Conservation (phyloP, 1,140 invertebrate genomes). For the Apolygus lucorum region DNA sequence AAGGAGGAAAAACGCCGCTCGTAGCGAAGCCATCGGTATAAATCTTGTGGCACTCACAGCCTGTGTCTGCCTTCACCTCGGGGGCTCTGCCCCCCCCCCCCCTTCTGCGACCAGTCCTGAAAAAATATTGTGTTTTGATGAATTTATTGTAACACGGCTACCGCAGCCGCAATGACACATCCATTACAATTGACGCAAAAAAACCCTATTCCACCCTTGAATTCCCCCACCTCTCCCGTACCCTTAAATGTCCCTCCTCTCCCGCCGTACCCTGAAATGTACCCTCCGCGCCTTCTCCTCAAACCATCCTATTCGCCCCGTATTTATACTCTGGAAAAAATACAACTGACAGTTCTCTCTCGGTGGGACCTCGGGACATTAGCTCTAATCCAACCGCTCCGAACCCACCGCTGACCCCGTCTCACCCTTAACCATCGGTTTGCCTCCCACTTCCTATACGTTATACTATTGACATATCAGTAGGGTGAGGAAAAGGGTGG, state of each 20-base stretch:
- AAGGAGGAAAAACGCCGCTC: too few species aligned
- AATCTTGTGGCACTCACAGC: too few species aligned
- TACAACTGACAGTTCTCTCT: conserved; percentile 36
- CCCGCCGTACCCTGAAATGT: too few species aligned
- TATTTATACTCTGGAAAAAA: conserved; percentile 39
- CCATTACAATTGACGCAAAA: conserved; percentile 21
- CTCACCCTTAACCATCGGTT: conserved; percentile 26
- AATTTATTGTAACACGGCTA: conserved; percentile 20
- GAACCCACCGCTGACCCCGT: conserved; percentile 32
- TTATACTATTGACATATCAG: conserved; percentile 34
- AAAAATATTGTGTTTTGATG: conserved; percentile 28
- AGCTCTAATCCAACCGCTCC: conserved; percentile 4
- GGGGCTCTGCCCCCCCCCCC: too few species aligned
- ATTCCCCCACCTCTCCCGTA: not conserved
- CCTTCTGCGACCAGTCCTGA: not conserved
- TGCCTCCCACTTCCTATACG: conserved; percentile 23
- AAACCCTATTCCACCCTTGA: not conserved
- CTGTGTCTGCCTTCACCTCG: too few species aligned
- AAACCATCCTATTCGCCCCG: not conserved
- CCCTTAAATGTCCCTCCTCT: too few species aligned
- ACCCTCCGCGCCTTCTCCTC: too few species aligned
- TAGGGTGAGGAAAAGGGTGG: conserved; percentile 16
- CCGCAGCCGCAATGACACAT: conserved; percentile 20
- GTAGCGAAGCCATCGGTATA: too few species aligned
- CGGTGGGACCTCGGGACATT: not conserved